Base-by-base conservation (phyloP, 2,888 invertebrate species). In the Chrysolina oricalcia region DNA sequence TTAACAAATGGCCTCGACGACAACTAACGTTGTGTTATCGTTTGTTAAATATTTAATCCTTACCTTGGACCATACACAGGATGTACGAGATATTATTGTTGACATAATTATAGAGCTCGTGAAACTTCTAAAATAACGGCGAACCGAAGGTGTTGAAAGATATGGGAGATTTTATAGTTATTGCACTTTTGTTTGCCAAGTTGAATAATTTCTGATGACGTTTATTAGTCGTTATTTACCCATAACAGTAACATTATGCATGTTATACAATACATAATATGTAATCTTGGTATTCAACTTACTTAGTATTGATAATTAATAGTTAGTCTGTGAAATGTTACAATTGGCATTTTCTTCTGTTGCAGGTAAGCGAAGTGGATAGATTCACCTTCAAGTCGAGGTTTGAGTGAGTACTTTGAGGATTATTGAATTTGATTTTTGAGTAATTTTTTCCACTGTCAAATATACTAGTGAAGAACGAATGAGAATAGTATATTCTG, bases 31-130 rank as follows among this genome's bases (percentile, higher is more conserved):
- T 21, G 21, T 21, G 21, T 53, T 53, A 53, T 53, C 21, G 21
- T 53, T 27, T 59, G 15, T 59, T 35, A n/a, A 59, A 59, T 59
- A 59, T 59, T 59, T 59, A 27, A n/a, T 27, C 9, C n/a, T 1
- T 35, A 17, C 27, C 27, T n/a, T n/a, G 59, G 23, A 35, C 53
- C n/a, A 19, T 50, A 50, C 50, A 50, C 27, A n/a, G 59, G 59
- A 59, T 59, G 15, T 4, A 59, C 17, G 9, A 50, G 8, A 59
- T 27, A 23, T 53, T 5, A 21, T 53, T 11, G 19, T 19, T 23
- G 11, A 53, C 53, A 9, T 9, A 23, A 21, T 53, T 53, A 13
- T 19, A 21, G 19, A 6, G 4, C 10, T 53, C 0, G 23, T 43
- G 43, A 43, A 43, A 15, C 15, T 43, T 43, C 6, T 13, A 15